Evolutionary conservation across 2,797 vertebrate species (phyloP).

Genomic region (Phoeniculus purpureus): DNA sequence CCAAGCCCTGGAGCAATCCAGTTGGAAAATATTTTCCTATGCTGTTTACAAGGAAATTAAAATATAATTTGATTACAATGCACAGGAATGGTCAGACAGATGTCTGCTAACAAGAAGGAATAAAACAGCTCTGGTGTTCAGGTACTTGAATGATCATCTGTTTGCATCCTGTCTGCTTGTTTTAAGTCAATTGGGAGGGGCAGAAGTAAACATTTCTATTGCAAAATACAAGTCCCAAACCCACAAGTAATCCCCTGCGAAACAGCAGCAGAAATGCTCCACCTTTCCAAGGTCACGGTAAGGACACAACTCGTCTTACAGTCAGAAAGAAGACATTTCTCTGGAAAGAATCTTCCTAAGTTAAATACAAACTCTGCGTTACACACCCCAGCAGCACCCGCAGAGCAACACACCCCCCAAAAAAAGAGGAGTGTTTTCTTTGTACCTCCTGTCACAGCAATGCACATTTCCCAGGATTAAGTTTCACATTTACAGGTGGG

Average conservation of each 20-base stretch:
- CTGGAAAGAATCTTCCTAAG: neutral
- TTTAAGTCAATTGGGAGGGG: neutral
- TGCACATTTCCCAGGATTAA: neutral
- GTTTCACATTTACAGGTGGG: neutral
- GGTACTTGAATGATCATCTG: neutral
- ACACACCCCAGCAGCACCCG: slow-evolving; percentile 13
- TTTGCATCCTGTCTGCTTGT: neutral
- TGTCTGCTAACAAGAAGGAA: neutral
- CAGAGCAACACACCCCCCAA: neutral
- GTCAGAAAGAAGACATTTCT: neutral
- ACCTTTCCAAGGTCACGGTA: neutral
- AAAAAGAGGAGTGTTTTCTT: neutral
- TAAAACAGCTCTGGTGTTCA: neutral
- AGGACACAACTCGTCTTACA: neutral
- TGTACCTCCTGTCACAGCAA: neutral
- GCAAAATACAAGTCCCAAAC: neutral
- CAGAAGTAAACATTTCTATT: neutral
- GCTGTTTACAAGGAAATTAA: neutral
- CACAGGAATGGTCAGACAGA: neutral
- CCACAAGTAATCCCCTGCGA: neutral
- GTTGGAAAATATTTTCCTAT: neutral
- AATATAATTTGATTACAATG: neutral
- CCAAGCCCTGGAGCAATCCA: slow-evolving; percentile 1
- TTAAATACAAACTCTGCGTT: neutral
- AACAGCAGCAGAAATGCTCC: neutral